Percentiles rank a stretch among this genome's conserved stretches.
Evolutionary conservation across 2,113 vertebrate species (phyloP).

Genomic region (Cyphotilapia sp.): DNA sequence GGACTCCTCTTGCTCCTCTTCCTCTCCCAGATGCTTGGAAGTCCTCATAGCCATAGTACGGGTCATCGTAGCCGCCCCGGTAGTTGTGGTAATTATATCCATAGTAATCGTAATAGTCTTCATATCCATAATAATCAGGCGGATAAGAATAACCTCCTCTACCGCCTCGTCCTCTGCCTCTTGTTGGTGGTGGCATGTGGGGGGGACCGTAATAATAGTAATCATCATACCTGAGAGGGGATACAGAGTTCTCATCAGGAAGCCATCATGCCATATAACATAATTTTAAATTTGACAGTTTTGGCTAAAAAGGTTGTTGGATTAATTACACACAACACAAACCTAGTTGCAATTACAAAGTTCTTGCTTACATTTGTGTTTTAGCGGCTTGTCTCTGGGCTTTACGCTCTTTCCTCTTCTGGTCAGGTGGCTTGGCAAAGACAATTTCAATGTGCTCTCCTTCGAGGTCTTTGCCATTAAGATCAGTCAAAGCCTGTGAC

Average conservation of each 20-base stretch:
- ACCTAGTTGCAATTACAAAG: background rate
- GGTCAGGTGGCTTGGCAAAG: constrained; percentile 98
- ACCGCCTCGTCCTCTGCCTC: constrained; percentile 90
- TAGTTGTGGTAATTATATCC: constrained; percentile 99
- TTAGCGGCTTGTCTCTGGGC: constrained; percentile 98
- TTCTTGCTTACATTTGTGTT: constrained; percentile 92
- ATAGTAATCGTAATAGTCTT: constrained; percentile 99
- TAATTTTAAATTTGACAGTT: background rate
- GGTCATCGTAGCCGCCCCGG: constrained; percentile 98
- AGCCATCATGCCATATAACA: background rate
- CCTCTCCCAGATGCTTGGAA: constrained; percentile 95
- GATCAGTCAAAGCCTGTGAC: constrained; percentile 90
- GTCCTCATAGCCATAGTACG: constrained; percentile 98
- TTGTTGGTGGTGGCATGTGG: constrained; percentile 93
- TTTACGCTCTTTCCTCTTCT: constrained; percentile 99
- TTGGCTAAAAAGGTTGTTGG: background rate
- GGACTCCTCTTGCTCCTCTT: constrained; percentile 88
- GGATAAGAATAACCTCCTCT: constrained; percentile 95
- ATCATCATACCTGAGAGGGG: constrained; percentile 89
- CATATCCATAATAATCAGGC: constrained; percentile 95
- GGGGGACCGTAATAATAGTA: constrained; percentile 98
- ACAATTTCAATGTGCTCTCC: constrained; percentile 99
- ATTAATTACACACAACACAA: background rate
- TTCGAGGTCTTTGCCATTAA: constrained; percentile 98
- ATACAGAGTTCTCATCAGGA: background rate